phyloP scores from a whole-genome alignment of 1,140 invertebrate genomes.

The Heliconius himera region DNA sequence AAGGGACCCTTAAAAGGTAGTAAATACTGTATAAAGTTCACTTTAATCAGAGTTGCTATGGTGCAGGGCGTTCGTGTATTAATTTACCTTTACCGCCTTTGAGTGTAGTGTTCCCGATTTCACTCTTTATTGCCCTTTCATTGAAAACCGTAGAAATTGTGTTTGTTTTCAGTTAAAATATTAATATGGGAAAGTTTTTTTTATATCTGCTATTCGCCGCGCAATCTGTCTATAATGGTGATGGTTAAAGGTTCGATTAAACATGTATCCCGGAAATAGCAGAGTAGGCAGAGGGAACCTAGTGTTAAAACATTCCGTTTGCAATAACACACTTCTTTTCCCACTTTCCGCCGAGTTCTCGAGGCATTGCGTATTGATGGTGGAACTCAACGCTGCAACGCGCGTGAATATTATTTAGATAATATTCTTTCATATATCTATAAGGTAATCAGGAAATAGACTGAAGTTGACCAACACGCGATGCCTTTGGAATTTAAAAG shows the following conservation, averaged over 20 bases:
- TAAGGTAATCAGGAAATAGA: no score
- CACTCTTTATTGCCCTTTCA: constrained; percentile 6
- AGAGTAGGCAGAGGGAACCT: not conserved
- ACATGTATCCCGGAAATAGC: no score
- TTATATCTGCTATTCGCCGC: no score
- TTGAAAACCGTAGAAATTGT: not conserved
- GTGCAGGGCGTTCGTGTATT: not conserved
- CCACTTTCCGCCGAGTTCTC: not conserved
- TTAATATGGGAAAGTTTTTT: not conserved
- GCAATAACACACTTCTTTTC: no score
- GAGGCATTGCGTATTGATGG: no score
- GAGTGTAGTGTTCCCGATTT: constrained; percentile 3
- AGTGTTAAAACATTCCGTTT: not conserved
- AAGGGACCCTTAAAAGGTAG: not conserved
- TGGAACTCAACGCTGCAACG: no score
- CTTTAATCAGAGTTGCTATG: constrained; percentile 8
- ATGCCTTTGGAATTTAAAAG: no score
- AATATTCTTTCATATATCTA: no score
- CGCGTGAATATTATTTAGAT: no score
- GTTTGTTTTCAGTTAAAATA: not conserved
- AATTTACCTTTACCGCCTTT: constrained; percentile 5
- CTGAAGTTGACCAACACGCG: no score
- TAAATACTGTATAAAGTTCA: not conserved
- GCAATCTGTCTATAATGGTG: not conserved
- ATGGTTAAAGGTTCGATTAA: not conserved